Evolutionary conservation across 2,888 invertebrate genomes (phyloP).

Genomic region (Coenonympha glycerion): DNA sequence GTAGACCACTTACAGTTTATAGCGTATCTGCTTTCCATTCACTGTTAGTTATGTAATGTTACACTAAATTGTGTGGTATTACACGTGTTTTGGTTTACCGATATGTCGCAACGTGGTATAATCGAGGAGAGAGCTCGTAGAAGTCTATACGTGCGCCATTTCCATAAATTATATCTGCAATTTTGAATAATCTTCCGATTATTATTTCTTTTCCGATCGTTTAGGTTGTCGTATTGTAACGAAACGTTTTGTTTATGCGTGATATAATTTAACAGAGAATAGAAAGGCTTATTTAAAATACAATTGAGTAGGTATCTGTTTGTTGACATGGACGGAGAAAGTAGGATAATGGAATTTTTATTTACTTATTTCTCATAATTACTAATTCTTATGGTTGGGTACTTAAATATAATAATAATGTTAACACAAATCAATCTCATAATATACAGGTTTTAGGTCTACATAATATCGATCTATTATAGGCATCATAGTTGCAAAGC

Average conservation of each 20-base stretch:
- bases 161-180: not conserved
- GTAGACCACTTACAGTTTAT: not conserved
- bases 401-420: no score
- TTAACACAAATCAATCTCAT: no score
- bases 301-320: not conserved
- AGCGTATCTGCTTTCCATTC: not conserved
- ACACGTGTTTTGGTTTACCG: constrained; percentile 2
- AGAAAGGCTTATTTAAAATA: not conserved
- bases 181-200: not conserved
- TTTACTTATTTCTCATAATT: no score
- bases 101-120: not conserved
- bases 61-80: constrained; percentile 3
- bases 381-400: no score
- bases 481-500: no score
- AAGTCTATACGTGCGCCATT: not conserved
- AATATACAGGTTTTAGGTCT: no score
- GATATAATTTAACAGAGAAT: no score
- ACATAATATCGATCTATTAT: no score
- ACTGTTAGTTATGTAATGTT: not conserved
- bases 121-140: constrained; percentile 2
- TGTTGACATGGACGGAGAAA: no score
- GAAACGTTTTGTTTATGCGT: not conserved
- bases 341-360: no score
- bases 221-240: not conserved
- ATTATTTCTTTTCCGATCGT: not conserved